Evolutionary conservation across 2,113 vertebrate genomes (phyloP).

Genomic region (Recurvirostra avosetta): DNA sequence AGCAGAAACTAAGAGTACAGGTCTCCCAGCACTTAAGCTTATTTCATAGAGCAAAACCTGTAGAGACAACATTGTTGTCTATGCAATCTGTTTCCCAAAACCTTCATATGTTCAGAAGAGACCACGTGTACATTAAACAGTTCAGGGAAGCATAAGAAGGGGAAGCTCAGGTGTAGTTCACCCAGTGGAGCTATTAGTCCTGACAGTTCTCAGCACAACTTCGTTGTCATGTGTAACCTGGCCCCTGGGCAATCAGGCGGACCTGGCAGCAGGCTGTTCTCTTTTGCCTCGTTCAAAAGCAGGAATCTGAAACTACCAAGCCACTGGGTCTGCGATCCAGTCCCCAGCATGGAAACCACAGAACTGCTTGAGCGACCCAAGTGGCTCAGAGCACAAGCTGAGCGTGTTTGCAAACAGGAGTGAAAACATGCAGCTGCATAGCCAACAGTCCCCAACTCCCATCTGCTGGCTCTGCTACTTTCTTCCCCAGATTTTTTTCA

Average conservation of each 20-base stretch:
- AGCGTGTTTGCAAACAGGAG: background rate
- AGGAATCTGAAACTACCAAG: too few species aligned
- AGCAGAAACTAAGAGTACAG: background rate
- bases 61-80: background rate
- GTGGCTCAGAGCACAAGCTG: too few species aligned
- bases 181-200: background rate
- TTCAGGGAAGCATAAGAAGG: background rate
- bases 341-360: too few species aligned
- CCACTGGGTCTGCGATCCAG: too few species aligned
- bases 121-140: background rate
- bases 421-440: background rate
- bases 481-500: background rate
- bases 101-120: background rate
- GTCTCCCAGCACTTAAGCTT: background rate
- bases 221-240: accelerated
- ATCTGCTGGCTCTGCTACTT: background rate
- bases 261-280: too few species aligned
- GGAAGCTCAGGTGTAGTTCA: background rate
- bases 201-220: background rate
- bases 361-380: too few species aligned
- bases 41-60: background rate
- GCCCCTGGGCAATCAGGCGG: background rate
- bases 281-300: too few species aligned
- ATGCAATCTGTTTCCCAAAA: background rate
- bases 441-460: background rate